A percentile compares a stretch with the other conserved stretches of the same genome.
Conservation (phyloP, 2,888 invertebrate species). For the Ptychoptera albimana region DNA sequence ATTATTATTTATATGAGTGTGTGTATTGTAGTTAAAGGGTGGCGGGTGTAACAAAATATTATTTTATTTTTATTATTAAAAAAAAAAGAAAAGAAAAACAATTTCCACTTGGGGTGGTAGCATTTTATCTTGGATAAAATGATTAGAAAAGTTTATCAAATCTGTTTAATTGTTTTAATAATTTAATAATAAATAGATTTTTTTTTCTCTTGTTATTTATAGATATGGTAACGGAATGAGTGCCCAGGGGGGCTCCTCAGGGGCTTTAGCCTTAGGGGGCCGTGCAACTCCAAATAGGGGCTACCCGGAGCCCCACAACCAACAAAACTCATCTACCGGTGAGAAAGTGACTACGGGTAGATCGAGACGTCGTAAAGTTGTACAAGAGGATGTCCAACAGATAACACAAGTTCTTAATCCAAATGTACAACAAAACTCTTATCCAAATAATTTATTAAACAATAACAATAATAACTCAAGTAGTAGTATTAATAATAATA, state of each 20-base stretch:
- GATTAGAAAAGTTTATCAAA: too few species aligned
- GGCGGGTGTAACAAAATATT: too few species aligned
- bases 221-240: slow-evolving; percentile 34
- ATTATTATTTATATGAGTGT: too few species aligned
- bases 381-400: too few species aligned
- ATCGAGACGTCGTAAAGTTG: too few species aligned
- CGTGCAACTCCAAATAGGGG: slow-evolving; percentile 25
- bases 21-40: too few species aligned
- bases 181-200: not conserved
- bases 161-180: not conserved
- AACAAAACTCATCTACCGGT: slow-evolving; percentile 1
- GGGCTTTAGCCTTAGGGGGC: slow-evolving; percentile 34
- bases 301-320: slow-evolving; percentile 6
- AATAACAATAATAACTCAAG: not conserved
- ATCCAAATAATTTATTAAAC: not conserved
- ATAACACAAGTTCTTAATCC: not conserved
- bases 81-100: too few species aligned
- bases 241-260: slow-evolving; percentile 32
- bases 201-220: slow-evolving; percentile 13
- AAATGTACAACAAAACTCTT: not conserved
- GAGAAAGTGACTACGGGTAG: too few species aligned
- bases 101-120: too few species aligned
- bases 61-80: too few species aligned
- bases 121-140: too few species aligned
- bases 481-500: not conserved